Base-by-base conservation (phyloP, 2,888 invertebrate species). In the Trichogramma evanescens region DNA sequence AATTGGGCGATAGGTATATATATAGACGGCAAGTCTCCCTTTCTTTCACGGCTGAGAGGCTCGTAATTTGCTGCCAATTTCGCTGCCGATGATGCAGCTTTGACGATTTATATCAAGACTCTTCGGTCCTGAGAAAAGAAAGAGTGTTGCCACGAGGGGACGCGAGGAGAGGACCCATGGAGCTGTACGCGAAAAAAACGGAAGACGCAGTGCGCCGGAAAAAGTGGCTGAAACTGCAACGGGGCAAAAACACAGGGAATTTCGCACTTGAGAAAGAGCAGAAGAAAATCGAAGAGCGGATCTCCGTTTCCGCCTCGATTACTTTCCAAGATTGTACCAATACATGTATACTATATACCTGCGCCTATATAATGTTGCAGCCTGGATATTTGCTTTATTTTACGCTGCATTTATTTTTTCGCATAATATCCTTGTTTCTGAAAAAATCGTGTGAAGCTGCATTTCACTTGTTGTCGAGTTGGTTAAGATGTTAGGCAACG, bases 51-150 rank as follows among this genome's bases (percentile, higher is more conserved):
- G 26, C 26, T 26, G 26, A 26, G 26, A 26, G 62, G 55, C 49
- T 9, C 45, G 41, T 72, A 74, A 75, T 74, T 74, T 74, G 72
- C 73, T 74, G 70, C 70, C 72, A 73, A 73, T 73, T 72, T 73
- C 70, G 67, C 71, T 26, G 71, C 68, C 69, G 71, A 71, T 70
- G 68, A 66, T 50, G 41, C 53, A 7, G 61, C 61, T 58, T 60
- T 62, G 62, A 66, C 63, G 66, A 67, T 69, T 65, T 69, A 67
- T 68, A 26, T 62, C 65, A 66, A 40, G 52, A 42, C 56, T 45
- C 45, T 48, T 42, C 44, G 45, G 10, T 49, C 8, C 9, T 13
- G 40, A 42, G 39, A 44, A 39, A 26, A 26, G 26, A 26, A 26
- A 26, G 26, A 26, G 26, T 26, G 26, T 26, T 26, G 26, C 26